Evolutionary conservation across 2,113 vertebrate genomes (phyloP), one percentile per base, ranked within the genome.

Genomic region (Oophaga pumilio): DNA sequence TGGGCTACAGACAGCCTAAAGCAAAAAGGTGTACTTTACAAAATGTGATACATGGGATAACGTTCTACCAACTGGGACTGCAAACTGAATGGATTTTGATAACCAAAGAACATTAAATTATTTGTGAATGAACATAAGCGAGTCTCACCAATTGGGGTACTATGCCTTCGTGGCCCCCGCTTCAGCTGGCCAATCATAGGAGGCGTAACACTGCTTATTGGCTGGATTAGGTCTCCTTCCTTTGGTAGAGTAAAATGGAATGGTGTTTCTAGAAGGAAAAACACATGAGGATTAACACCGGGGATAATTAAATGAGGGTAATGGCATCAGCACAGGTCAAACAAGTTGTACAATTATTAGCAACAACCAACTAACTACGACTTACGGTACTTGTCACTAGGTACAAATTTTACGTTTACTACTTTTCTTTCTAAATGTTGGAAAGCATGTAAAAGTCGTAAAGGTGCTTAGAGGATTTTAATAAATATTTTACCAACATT

Each of bases 71-170:
- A 68, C 24, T 13, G n/a, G 24, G 13, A 68, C 8, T 8, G 14
- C 20, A 66, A 10, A 1, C 22, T 66, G 0, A n/a, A 66, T 69
- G 68, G 13, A 28, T 28, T 28, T 28, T 28, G 15, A 69, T 14
- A 69, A 14, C 26, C 64, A 26, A 5, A 11, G 60, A 62, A 62
- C 18, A 6, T 62, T 10, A 20, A 49, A 6, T 6, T 13, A 77
- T 1, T 52, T 50, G 26, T 22, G n/a, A 8, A 9, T 13, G 18
- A 50, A 13, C 11, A 78, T 26, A 24, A n/a, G 8, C 43, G 22
- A 49, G 22, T 95, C 97, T 91, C 91, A 99, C 98, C 97, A 81
- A 99, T 99, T 73, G 98, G 98, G 82, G 98, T 99, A 95, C 98
- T 99, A 95, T 99, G 98, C 89, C 97, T 96, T 89, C 97, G 95